Evolutionary conservation across 1,140 invertebrate genomes (phyloP).

Genomic region (Caenorhabditis inopinata): DNA sequence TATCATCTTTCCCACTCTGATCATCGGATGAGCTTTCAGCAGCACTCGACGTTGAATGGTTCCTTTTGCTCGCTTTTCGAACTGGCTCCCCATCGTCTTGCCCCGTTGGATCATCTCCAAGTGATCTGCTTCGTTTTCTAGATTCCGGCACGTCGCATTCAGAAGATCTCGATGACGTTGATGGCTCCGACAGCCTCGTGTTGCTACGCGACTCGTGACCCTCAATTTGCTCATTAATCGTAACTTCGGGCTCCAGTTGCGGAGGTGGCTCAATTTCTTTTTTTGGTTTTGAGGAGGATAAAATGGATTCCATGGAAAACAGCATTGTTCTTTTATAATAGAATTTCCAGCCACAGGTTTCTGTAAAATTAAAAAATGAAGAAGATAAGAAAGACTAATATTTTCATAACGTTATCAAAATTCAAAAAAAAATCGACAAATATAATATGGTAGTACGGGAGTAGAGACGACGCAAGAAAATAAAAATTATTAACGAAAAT

Average conservation of each 20-base stretch:
- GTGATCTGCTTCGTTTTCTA: neutral
- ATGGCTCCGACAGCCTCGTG: neutral
- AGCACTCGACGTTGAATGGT: neutral
- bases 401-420: constrained; percentile 29
- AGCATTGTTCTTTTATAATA: neutral
- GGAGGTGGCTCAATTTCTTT: neutral
- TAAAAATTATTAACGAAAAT: constrained; percentile 5
- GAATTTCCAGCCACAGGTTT: too few species aligned
- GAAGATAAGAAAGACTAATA: constrained; percentile 27
- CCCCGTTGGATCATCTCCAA: constrained; percentile 4
- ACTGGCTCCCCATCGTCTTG: neutral
- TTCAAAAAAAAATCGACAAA: neutral
- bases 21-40: constrained; percentile 15
- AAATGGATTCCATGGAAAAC: constrained; percentile 14
- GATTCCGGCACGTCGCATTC: neutral
- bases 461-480: neutral
- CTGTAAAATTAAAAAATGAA: neutral
- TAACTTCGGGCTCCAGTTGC: neutral
- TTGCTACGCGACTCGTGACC: neutral
- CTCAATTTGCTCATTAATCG: neutral
- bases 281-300: neutral
- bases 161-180: neutral
- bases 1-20: neutral
- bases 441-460: neutral
- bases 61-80: neutral